phyloP scores from a whole-genome alignment of 2,113 vertebrate species.

The Scartelaos histophorus region DNA sequence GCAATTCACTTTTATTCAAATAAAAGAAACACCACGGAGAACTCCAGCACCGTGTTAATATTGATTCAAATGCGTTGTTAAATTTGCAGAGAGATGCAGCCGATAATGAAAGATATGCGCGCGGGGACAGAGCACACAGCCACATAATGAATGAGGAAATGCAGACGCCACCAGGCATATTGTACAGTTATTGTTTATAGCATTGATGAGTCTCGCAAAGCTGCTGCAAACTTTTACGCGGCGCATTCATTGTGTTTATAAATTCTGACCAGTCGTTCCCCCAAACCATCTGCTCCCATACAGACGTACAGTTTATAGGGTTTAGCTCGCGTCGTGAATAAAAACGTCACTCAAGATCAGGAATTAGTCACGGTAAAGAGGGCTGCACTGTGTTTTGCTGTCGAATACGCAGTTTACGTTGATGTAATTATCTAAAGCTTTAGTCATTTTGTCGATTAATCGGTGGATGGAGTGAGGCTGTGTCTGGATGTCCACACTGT shows the following conservation, averaged over 20 bases:
- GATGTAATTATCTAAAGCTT: too few species aligned
- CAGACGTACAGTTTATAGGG: not conserved
- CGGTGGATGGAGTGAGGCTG: too few species aligned
- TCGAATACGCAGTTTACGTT: too few species aligned
- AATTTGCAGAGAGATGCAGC: conserved; percentile 1
- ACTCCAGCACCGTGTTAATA: not conserved
- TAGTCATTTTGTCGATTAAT: too few species aligned
- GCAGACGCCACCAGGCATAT: conserved; percentile 19
- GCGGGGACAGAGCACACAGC: conserved; percentile 29
- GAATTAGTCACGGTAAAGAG: too few species aligned
- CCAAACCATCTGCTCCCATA: conserved; percentile 3
- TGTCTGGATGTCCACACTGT: too few species aligned
- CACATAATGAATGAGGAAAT: conserved; percentile 47
- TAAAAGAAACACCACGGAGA: not conserved
- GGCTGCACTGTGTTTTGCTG: too few species aligned
- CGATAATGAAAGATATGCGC: conserved; percentile 29
- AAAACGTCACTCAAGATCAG: not conserved
- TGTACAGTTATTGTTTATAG: conserved; percentile 20
- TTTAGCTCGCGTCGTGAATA: conserved; percentile 12
- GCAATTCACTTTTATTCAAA: conserved; percentile 1
- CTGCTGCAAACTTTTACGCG: conserved; percentile 12
- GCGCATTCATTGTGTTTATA: conserved; percentile 33
- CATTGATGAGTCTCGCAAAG: conserved; percentile 22
- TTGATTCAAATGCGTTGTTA: not conserved
- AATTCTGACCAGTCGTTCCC: conserved; percentile 6